Conservation (phyloP, 2,113 vertebrate genomes). For the Polypterus senegalus region DNA sequence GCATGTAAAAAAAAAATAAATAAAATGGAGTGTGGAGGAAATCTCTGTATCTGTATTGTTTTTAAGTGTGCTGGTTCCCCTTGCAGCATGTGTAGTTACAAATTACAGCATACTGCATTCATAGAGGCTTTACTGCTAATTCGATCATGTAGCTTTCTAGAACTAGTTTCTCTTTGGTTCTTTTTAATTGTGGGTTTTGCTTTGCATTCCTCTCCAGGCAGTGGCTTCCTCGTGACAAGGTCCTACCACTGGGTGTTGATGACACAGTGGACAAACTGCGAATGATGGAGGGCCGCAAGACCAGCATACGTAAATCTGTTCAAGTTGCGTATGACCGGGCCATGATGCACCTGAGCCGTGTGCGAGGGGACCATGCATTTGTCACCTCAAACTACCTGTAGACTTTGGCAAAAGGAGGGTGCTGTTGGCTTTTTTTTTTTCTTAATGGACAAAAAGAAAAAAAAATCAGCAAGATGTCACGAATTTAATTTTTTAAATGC, state of each 20-base stretch:
- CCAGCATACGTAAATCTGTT: conserved; percentile 91
- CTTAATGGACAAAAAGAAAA: conserved; percentile 39
- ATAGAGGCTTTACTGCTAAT: too few species aligned
- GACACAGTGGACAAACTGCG: conserved; percentile 92
- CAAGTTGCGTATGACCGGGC: conserved; percentile 94
- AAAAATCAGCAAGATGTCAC: conserved; percentile 27
- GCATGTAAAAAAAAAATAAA: too few species aligned
- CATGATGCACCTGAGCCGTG: conserved; percentile 83
- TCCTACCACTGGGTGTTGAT: conserved; percentile 74
- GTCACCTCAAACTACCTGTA: conserved; percentile 70
- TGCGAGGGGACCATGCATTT: conserved; percentile 73
- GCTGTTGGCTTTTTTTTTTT: conserved; percentile 20
- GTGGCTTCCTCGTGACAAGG: conserved; percentile 87
- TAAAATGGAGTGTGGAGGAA: too few species aligned
- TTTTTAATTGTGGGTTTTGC: fast-evolving
- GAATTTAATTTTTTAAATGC: not conserved
- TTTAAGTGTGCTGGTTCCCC: too few species aligned
- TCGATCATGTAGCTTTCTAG: too few species aligned
- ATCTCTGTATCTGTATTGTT: too few species aligned
- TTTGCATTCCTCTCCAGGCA: conserved; percentile 57
- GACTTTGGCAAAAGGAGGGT: conserved; percentile 15
- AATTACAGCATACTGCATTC: too few species aligned
- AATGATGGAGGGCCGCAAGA: conserved; percentile 89
- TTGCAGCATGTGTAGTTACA: too few species aligned
- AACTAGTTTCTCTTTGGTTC: not conserved